phyloP scores from a whole-genome alignment of 2,888 invertebrate genomes.

The Conops quadrifasciatus region DNA sequence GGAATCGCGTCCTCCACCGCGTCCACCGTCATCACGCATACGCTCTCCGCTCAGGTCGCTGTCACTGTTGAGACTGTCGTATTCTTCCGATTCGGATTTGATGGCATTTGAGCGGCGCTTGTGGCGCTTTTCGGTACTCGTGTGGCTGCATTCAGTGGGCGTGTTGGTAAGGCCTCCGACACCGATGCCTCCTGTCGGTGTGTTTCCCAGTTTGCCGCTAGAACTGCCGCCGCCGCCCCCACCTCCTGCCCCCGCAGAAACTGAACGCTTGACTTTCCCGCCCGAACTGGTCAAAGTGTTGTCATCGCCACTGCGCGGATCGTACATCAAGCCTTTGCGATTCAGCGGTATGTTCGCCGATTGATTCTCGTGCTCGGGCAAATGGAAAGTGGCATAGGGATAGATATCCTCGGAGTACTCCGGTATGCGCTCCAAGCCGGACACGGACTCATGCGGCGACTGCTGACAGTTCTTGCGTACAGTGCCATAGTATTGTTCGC shows the following conservation, averaged over 20 bases:
- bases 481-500: conserved; percentile 68
- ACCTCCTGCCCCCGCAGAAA: conserved; percentile 43
- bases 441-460: conserved; percentile 60
- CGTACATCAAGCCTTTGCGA: conserved; percentile 57
- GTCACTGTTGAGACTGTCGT: conserved; percentile 69
- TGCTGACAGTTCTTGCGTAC: conserved; percentile 67
- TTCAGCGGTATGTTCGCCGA: conserved; percentile 66
- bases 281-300: conserved; percentile 52
- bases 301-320: conserved; percentile 55
- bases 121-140: conserved; percentile 61
- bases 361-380: conserved; percentile 69
- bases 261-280: conserved; percentile 53
- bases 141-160: conserved; percentile 49
- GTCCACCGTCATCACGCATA: conserved; percentile 66
- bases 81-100: conserved; percentile 70
- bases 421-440: conserved; percentile 68
- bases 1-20: conserved; percentile 65
- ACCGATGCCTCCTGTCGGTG: conserved; percentile 27
- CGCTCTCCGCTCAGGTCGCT: conserved; percentile 66
- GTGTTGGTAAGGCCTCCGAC: conserved; percentile 40
- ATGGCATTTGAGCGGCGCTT: conserved; percentile 67
- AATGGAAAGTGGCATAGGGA: conserved; percentile 71
- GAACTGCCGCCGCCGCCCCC: conserved; percentile 40
- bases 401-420: conserved; percentile 72
- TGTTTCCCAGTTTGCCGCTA: conserved; percentile 44